A percentile compares a stretch with the other conserved stretches of the same genome.
Conservation (phyloP, 2,888 invertebrate genomes). For the Amphimallon solstitiale region DNA sequence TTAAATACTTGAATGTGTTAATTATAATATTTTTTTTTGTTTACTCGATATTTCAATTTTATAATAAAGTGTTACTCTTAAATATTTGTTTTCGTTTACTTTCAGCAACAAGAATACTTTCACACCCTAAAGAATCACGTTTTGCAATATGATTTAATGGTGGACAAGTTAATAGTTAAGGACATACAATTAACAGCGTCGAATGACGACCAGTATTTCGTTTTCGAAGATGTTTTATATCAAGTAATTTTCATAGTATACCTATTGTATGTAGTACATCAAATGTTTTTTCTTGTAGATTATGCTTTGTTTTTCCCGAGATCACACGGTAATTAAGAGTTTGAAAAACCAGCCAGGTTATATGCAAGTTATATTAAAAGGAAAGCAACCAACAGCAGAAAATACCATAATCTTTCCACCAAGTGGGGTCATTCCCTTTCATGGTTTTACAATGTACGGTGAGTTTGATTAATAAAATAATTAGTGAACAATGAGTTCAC, state of each 20-base stretch:
- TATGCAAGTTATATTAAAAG: slow-evolving; percentile 79
- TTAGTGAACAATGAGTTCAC: neutral
- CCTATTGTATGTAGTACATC: neutral
- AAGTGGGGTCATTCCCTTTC: slow-evolving; percentile 94
- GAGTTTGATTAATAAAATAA: slow-evolving; percentile 43
- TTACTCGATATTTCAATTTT: no score
- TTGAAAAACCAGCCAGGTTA: slow-evolving; percentile 74
- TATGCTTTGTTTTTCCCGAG: slow-evolving; percentile 91
- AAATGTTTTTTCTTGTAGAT: slow-evolving; percentile 61
- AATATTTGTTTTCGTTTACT: slow-evolving; percentile 47
- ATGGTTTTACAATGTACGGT: slow-evolving; percentile 98
- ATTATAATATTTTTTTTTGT: no score
- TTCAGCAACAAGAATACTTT: slow-evolving; percentile 80
- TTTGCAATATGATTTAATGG: slow-evolving; percentile 88
- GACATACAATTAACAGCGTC: slow-evolving; percentile 96
- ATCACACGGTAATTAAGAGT: slow-evolving; percentile 80
- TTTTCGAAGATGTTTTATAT: slow-evolving; percentile 94
- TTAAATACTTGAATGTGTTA: no score
- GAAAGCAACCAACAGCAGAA: slow-evolving; percentile 74
- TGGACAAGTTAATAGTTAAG: slow-evolving; percentile 94
- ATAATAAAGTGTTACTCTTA: neutral
- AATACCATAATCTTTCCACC: slow-evolving; percentile 87
- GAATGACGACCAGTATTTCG: slow-evolving; percentile 98
- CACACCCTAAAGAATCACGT: slow-evolving; percentile 83
- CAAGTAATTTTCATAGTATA: slow-evolving; percentile 69